Base-by-base conservation (phyloP, 2,113 vertebrate genomes). In the Todiramphus chloris region DNA sequence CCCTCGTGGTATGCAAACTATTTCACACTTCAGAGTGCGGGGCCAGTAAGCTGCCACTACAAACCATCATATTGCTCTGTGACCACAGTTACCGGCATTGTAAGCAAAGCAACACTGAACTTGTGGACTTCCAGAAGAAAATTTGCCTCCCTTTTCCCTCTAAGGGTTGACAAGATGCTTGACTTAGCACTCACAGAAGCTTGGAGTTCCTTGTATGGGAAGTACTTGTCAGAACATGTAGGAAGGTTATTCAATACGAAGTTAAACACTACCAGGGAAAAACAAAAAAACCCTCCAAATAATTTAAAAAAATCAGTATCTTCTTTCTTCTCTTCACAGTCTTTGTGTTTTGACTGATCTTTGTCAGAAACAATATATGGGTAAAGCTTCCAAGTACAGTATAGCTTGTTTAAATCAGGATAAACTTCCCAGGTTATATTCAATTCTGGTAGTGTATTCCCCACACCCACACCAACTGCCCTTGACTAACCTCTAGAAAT, bases 401-500 rank as follows among this genome's bases (percentile, higher is more conserved):
- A 27, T 11, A 76, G 20, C 3, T 24, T 13, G 70, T 81, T 64
- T 10, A 56, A 51, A 66, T 39, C 28, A 39, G 16, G 50, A 74
- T 39, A 31, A 93, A 63, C 48, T 68, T 72, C 18, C 13, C 43
- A 72, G 60, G 11, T 59, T 72, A 5, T 3, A 3, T 35, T 56
- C 62, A 63, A 81, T 44, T 35, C 44, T 56, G 15, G 20, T 80
- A 39, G 44, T 89, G 27, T 64, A 50, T 60, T 87, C 80, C 66
- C 69, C 77, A 53, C 51, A 35, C 39, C 85, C 85, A 76, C 39
- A 41, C n/a, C 77, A 67, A 39, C 44, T 92, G 92, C 91, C 96
- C 95, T 96, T 96, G 90, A 94, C 87, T 95, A 48, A 96, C 93
- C 93, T 97, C 80, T 50, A 95, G 89, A 94, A 81, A 56, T 31